phyloP scores from a whole-genome alignment of 1,140 invertebrate species.

The Mizuhopecten yessoensis region DNA sequence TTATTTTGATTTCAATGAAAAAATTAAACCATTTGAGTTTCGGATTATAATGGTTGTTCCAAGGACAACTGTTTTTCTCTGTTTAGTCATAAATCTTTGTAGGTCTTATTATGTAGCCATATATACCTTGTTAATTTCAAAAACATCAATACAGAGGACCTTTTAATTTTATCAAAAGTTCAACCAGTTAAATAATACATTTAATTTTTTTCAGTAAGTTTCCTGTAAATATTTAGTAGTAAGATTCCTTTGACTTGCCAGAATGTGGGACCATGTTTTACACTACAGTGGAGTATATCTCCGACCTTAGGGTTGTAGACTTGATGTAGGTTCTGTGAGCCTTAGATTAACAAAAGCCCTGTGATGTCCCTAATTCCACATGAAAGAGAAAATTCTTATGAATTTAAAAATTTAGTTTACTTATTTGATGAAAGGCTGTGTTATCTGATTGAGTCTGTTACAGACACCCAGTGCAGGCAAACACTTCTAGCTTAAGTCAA shows the following conservation, averaged over 20 bases:
- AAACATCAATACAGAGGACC: too few relatives aligned
- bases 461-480: neutral
- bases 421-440: neutral
- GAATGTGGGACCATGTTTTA: too few relatives aligned
- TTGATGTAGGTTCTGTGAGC: neutral
- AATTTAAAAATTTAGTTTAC: constrained; percentile 1
- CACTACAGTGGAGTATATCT: neutral
- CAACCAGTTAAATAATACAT: too few relatives aligned
- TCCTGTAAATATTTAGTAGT: neutral
- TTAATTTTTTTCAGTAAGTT: neutral
- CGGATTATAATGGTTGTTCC: too few relatives aligned
- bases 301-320: neutral
- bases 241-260: too few relatives aligned
- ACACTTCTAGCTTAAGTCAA: constrained; percentile 18
- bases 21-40: too few relatives aligned
- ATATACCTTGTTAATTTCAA: too few relatives aligned
- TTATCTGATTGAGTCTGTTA: neutral
- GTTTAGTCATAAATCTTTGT: too few relatives aligned
- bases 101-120: too few relatives aligned
- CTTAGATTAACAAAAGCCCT: neutral
- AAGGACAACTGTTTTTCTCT: too few relatives aligned
- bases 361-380: constrained; percentile 4
- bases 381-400: constrained; percentile 39
- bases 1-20: too few relatives aligned
- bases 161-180: too few relatives aligned